Conservation (phyloP, 2,797 vertebrate genomes). For the Neosilurus hyrtlii region DNA sequence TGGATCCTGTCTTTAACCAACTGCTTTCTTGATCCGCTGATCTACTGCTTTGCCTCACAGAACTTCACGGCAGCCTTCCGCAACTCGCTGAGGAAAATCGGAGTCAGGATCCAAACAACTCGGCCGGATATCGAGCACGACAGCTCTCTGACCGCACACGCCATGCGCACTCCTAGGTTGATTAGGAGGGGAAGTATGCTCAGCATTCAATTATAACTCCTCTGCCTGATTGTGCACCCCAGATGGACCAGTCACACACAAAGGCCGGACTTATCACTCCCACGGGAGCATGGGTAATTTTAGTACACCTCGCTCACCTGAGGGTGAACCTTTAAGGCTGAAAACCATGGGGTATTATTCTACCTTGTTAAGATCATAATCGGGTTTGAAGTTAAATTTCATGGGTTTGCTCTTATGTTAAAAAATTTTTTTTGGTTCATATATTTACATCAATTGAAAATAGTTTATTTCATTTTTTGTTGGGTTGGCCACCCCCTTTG, state of each 20-base stretch:
- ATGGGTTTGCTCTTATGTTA: not conserved
- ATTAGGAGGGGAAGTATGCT: not conserved
- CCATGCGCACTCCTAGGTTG: not conserved
- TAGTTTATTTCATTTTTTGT: too few species aligned
- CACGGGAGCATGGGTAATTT: not conserved
- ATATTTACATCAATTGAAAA: not conserved
- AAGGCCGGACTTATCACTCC: not conserved
- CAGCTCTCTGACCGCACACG: not conserved
- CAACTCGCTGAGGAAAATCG: constrained; percentile 49
- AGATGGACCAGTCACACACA: not conserved
- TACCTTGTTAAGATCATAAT: not conserved
- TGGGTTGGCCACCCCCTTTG: too few species aligned
- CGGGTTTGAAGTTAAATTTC: not conserved
- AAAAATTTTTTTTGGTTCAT: not conserved
- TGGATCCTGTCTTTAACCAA: constrained; percentile 61
- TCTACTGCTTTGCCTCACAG: constrained; percentile 58
- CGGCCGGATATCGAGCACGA: not conserved
- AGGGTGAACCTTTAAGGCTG: not conserved
- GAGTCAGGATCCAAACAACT: constrained; percentile 17
- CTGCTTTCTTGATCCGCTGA: constrained; percentile 62
- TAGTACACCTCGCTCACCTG: not conserved
- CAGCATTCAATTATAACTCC: not conserved
- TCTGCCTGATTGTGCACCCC: not conserved
- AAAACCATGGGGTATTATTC: not conserved
- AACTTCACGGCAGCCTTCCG: constrained; percentile 55